Evolutionary conservation across 1,140 invertebrate genomes (phyloP), one percentile per base, ranked within the genome.

Genomic region (Drosophila burlai): DNA sequence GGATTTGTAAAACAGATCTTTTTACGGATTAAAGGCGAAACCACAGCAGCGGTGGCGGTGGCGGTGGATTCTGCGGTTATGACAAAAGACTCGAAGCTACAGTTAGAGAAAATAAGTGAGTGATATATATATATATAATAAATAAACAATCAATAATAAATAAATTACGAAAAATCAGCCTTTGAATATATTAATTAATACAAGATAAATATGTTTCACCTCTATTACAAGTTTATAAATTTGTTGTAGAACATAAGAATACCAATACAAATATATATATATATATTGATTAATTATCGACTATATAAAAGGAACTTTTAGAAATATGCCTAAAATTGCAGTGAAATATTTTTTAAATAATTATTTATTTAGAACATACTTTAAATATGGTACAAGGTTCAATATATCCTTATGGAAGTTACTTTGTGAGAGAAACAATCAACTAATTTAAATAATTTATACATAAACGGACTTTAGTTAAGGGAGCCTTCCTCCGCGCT

Each of bases 1-100:
- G 81, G 84, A 81, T 89, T 87, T 89, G 84, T 79, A 78, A 72
- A 89, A 83, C 84, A 78, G 77, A 87, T 87, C 81, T 87, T 89
- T 87, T 84, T 84, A 89, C 85, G 81, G 84, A 87, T 87, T 89
- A 84, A 81, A 84, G 76, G 65, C 76, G 80, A 87, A 87, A 43
- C 71, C 76, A 72, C 43, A 63, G 74, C 72, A 76, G 55, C 74
- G 49, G 57, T 58, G 57, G 61, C 50, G 74, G 75, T 61, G 64
- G 61, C 50, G 74, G 75, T 62, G 65, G 64, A 62, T 61, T 77
- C 65, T 77, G 74, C 65, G 75, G 75, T 76, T 67, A 68, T 77
- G 75, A 77, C 75, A 77, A 68, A 74, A 77, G 43, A 66, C 63
- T 43, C 29, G 40, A 67, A 31, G 38, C 10, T 29, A 54, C 67